A percentile compares a stretch with the other conserved stretches of the same genome.
Conservation (phyloP, 1,140 invertebrate species). For the Polyergus mexicanus region DNA sequence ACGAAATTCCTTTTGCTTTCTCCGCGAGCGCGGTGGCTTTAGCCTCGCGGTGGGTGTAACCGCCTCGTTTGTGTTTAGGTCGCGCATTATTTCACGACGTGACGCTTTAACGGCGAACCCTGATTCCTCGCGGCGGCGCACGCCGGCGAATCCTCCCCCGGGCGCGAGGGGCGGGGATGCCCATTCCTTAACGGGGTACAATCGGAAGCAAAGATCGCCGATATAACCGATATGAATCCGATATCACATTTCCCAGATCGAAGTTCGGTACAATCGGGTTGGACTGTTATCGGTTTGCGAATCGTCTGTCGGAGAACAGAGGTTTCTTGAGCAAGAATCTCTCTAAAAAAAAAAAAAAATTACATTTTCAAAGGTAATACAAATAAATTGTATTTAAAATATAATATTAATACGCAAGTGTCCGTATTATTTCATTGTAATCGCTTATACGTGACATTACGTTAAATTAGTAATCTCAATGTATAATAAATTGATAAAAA, state of each 20-base stretch:
- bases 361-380: neutral
- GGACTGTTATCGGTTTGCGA: neutral
- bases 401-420: neutral
- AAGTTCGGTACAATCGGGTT: neutral
- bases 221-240: slow-evolving; percentile 27
- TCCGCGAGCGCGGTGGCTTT: slow-evolving; percentile 62
- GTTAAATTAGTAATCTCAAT: neutral
- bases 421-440: neutral
- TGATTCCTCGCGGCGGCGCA: slow-evolving; percentile 64
- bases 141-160: slow-evolving; percentile 24
- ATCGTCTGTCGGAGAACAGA: neutral
- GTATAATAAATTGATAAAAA: neutral
- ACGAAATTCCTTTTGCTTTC: slow-evolving; percentile 77
- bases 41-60: slow-evolving; percentile 72
- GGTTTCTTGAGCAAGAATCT: neutral
- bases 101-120: slow-evolving; percentile 70
- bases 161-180: neutral
- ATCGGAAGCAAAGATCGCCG: slow-evolving; percentile 29
- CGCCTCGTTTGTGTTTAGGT: slow-evolving; percentile 69
- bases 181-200: slow-evolving; percentile 43
- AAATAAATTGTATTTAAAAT: neutral
- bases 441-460: neutral
- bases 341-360: too few relatives aligned
- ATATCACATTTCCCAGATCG: slow-evolving; percentile 17
- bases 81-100: slow-evolving; percentile 72